A percentile compares a stretch with the other conserved stretches of the same genome.
These are phyloP conservation scores for Ctenopoma kingsleyae DNA, from an alignment of 2,797 vertebrate species.

Conservation along the genomic window DNA sequence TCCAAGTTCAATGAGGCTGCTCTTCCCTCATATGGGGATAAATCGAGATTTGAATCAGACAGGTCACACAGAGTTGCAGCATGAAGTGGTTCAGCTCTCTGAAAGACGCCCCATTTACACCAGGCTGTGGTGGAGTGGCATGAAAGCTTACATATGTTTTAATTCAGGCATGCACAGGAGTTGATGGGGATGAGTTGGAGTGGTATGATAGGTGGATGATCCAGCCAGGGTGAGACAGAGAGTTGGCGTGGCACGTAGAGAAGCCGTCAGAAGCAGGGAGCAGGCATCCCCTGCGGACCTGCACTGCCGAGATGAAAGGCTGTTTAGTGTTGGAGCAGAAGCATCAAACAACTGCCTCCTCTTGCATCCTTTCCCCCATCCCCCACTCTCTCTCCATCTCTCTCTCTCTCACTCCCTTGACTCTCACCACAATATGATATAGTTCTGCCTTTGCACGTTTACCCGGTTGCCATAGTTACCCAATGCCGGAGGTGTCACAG, in stretches of 20 bases:
- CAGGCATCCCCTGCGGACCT: slow-evolving; percentile 80
- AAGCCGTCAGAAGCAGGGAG: slow-evolving; percentile 78
- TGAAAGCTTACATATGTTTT: slow-evolving; percentile 73
- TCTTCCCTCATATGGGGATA: slow-evolving; percentile 74
- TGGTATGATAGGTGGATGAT: slow-evolving; percentile 72
- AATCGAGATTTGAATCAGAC: slow-evolving; percentile 79
- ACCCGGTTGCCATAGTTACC: slow-evolving; percentile 85
- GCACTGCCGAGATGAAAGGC: slow-evolving; percentile 84
- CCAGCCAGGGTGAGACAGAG: slow-evolving; percentile 70
- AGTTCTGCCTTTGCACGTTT: slow-evolving; percentile 83
- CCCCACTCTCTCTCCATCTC: slow-evolving; percentile 68
- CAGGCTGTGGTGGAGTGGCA: slow-evolving; percentile 39
- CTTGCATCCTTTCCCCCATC: slow-evolving; percentile 78
- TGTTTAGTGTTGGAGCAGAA: slow-evolving; percentile 82
- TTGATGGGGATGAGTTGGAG: slow-evolving; percentile 69
- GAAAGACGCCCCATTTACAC: slow-evolving; percentile 68
- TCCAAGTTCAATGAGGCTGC: slow-evolving; percentile 79
- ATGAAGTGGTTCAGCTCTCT: slow-evolving; percentile 70
- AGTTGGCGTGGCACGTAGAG: slow-evolving; percentile 73
- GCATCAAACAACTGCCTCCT: slow-evolving; percentile 84
- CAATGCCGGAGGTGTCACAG: slow-evolving; percentile 80
- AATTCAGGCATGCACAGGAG: slow-evolving; percentile 62
- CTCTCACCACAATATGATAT: slow-evolving; percentile 81
- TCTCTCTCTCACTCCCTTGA: slow-evolving; percentile 56
- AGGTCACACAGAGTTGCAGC: slow-evolving; percentile 74